Base-by-base conservation (phyloP, 2,797 vertebrate species). In the Tachyglossus aculeatus region DNA sequence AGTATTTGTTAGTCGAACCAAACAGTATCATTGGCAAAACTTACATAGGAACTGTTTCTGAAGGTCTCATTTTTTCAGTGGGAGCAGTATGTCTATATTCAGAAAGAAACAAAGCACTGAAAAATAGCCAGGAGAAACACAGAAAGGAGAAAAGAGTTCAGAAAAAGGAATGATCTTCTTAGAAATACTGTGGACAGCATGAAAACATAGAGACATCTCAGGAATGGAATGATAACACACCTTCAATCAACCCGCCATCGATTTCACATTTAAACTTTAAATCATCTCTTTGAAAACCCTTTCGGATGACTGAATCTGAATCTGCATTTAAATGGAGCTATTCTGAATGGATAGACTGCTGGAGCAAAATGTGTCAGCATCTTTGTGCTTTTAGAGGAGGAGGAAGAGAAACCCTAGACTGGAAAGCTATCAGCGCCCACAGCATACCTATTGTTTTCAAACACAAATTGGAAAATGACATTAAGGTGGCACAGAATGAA, bases 201-300 rank as follows among this genome's bases (percentile, higher is more conserved):
- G 61, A 77, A 75, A 75, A 61, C 37, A 67, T 3, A 53, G 53
- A 69, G 33, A 48, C 71, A 50, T 31, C 51, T 72, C 71, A 64
- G 55, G 43, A 9, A 0, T 33, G 53, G 67, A 76, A 70, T 51
- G 63, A 65, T 52, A 66, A 69, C 50, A 36, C 53, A 44, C 64
- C 55, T 77, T 78, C 75, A 78, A 72, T 76, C 71, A 65, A 81
- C 66, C 57, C 54, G 55, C 56, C 50, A 82, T 6, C 27, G 38
- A 68, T 66, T 61, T 82, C 70, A 68, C 37, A 45, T 52, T 76
- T 63, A 48, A 78, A 67, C 27, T 50, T 45, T 1, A 62, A 29
- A 79, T 58, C 56, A 47, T 54, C 32, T 74, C 62, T 47, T 32
- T n/a, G 71, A 64, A 77, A 66, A 58, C 57, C 21, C 25, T 62